Evolutionary conservation across 1,140 invertebrate genomes (phyloP).

Genomic region (Choristoneura fumiferana): DNA sequence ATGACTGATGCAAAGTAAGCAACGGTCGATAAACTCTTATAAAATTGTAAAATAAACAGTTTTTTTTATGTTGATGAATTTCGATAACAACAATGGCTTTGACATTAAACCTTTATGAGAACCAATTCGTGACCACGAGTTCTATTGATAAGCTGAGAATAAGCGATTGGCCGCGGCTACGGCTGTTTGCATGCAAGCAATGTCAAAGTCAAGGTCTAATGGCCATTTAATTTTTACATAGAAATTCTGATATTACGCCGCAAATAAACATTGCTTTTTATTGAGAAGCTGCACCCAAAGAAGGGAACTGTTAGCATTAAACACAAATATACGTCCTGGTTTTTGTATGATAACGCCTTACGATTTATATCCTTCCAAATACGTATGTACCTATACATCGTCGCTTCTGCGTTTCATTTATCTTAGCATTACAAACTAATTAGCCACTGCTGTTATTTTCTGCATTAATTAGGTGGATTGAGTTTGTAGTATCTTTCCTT

Average conservation of each 20-base stretch:
- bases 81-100: slow-evolving; percentile 7
- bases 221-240: slow-evolving; percentile 6
- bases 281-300: no score
- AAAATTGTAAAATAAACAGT: neutral
- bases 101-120: slow-evolving; percentile 10
- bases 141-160: slow-evolving; percentile 5
- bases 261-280: no score
- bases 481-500: slow-evolving; percentile 2
- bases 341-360: no score
- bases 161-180: slow-evolving; percentile 1
- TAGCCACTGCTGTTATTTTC: no score
- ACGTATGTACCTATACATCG: no score
- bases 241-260: neutral
- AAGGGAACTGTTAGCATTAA: no score
- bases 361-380: no score
- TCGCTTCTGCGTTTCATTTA: no score
- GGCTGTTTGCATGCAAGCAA: slow-evolving; percentile 11
- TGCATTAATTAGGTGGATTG: slow-evolving; percentile 4
- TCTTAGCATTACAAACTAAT: no score
- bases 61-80: slow-evolving; percentile 2
- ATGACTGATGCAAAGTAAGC: neutral
- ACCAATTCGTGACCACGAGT: neutral
- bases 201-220: slow-evolving; percentile 14
- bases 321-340: no score
- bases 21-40: neutral